Evolutionary conservation across 2,888 invertebrate genomes (phyloP), one percentile per base, ranked within the genome.

Genomic region (Machimus atricapillus): DNA sequence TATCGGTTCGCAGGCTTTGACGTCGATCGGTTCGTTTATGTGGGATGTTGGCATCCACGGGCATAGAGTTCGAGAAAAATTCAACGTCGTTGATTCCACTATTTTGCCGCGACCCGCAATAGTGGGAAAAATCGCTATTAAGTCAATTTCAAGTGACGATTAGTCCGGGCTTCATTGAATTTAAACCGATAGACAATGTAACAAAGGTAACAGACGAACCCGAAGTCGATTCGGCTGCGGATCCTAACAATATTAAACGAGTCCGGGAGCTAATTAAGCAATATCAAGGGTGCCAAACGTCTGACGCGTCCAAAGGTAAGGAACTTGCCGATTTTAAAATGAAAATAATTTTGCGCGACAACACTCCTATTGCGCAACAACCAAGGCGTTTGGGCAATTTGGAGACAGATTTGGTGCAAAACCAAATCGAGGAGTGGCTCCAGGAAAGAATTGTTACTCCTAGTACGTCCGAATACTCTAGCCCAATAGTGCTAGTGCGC

Each of bases 391-490:
- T 91, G 37, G 86, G 90, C 0, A 82, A 76, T 0, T 7, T 52
- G 5, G 90, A 91, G 58, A 89, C 88, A 19, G 76, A 87, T 4
- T 87, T 88, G 66, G 90, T 91, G 0, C 88, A 90, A 8, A 83
- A 87, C 1, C 89, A 90, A 88, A 88, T 91, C n/a, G 81, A 89
- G 1, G 81, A 86, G 27, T 91, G 91, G 91, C 12, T 90, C 8
- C 23, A 89, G 6, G 87, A 90, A 8, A 90, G 90, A 1, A 90
- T 91, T 1, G 88, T 91, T 12, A 88, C 88, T 76, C 90, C 90
- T 1, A 90, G 90, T 12, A 58, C 27, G 56, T 91, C 90, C 0
- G 90, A 91, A 2, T 91, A 90, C 77, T 89, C 90, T 1, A 88
- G 87, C 27, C 88, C 87, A 23, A 83, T 88, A 9, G 88, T 87